Percentiles rank a stretch among this genome's conserved stretches.
These are phyloP conservation scores for Herpetotheres cachinnans DNA, from an alignment of 2,113 vertebrate genomes.

Conservation along the genomic window DNA sequence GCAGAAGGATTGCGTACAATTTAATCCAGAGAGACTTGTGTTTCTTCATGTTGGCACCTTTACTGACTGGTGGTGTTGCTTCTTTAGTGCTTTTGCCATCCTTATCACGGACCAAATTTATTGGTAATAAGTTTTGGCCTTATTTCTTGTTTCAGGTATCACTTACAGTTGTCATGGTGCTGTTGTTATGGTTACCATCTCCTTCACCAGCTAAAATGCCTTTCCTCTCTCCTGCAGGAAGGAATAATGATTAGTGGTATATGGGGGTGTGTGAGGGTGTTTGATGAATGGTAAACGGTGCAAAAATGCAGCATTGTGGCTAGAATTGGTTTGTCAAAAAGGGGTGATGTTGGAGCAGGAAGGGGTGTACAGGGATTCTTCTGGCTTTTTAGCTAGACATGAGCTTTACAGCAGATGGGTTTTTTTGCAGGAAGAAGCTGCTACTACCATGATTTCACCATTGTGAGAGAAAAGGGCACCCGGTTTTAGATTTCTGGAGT, in stretches of 20 bases:
- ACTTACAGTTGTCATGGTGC: constrained; percentile 20
- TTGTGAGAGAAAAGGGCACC: not conserved
- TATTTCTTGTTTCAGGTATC: not conserved
- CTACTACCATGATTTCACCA: not conserved
- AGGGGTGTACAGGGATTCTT: not conserved
- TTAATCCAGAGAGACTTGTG: not conserved
- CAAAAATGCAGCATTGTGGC: not conserved
- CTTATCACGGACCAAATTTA: not conserved
- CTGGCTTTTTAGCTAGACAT: not conserved
- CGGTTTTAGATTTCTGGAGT: not conserved
- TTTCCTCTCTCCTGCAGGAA: constrained; percentile 24
- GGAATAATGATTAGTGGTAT: not conserved
- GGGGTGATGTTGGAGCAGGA: not conserved
- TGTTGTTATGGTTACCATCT: constrained; percentile 46
- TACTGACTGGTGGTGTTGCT: rapidly evolving
- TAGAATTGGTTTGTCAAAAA: not conserved
- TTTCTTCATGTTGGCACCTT: not conserved
- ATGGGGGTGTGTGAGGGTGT: not conserved
- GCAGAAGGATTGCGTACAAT: not conserved
- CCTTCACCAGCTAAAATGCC: not conserved
- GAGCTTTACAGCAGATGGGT: rapidly evolving
- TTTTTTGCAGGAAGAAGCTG: not conserved
- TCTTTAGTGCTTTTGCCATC: not conserved
- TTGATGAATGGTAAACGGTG: not conserved
- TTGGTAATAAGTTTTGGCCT: not conserved